Conservation (phyloP, 1,140 invertebrate genomes). For the Callitettix versicolor region DNA sequence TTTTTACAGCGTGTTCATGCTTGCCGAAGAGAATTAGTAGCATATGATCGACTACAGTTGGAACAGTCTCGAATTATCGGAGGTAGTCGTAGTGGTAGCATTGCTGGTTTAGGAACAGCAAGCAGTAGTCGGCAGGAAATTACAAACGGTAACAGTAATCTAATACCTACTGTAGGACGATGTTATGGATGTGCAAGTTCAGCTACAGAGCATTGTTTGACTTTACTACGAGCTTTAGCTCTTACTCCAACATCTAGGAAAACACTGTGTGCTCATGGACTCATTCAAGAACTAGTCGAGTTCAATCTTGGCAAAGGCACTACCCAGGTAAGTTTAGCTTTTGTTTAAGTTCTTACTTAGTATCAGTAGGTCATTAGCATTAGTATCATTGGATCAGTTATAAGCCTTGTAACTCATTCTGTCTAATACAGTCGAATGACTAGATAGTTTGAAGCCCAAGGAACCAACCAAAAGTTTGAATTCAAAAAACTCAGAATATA, state of each 20-base stretch:
- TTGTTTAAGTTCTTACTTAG: too few species aligned
- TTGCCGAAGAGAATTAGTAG: constrained; percentile 79
- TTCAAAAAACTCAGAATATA: too few species aligned
- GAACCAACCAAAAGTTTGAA: too few species aligned
- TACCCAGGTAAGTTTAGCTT: constrained; percentile 44
- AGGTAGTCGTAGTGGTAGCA: constrained; percentile 7
- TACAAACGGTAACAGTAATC: neutral
- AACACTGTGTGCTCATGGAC: constrained; percentile 71
- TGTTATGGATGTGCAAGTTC: constrained; percentile 80
- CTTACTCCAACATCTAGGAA: constrained; percentile 67
- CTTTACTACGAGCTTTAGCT: constrained; percentile 80
- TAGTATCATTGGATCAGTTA: too few species aligned
- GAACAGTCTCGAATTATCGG: constrained; percentile 29
- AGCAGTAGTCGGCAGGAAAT: neutral
- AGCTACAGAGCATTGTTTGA: constrained; percentile 88
- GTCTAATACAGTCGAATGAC: too few species aligned
- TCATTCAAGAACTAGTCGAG: constrained; percentile 82
- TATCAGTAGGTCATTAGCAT: too few species aligned
- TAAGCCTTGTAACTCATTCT: too few species aligned
- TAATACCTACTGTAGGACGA: constrained; percentile 16
- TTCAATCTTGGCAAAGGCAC: constrained; percentile 77
- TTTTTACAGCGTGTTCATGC: constrained; percentile 65
- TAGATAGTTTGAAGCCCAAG: too few species aligned
- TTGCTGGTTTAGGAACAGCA: neutral
- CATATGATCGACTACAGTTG: constrained; percentile 78